A percentile compares a stretch with the other conserved stretches of the same genome.
Conservation (phyloP, 2,113 vertebrate genomes). For the Falco punctatus region DNA sequence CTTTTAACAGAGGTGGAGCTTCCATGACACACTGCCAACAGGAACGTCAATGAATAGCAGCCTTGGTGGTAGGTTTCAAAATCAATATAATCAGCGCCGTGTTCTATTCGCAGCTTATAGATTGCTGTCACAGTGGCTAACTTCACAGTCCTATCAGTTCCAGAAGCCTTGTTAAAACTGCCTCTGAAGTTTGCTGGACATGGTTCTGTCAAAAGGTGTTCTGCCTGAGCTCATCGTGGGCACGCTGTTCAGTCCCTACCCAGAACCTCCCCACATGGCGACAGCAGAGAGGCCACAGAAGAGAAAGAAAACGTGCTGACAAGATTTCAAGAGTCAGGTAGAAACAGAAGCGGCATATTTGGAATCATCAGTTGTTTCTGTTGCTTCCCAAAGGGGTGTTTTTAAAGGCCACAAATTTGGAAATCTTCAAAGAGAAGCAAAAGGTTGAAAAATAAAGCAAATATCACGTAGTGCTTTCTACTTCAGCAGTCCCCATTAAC, state of each 20-base stretch:
- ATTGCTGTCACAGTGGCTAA: slow-evolving; percentile 22
- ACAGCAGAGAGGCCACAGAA: background rate
- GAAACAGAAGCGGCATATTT: background rate
- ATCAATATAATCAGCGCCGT: background rate
- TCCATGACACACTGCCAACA: background rate
- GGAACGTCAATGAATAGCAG: slow-evolving; percentile 21
- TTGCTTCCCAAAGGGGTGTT: background rate
- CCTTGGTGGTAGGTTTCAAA: background rate
- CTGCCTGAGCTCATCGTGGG: background rate
- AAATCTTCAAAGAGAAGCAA: background rate
- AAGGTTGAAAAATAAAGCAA: background rate
- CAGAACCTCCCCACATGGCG: background rate
- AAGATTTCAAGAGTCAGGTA: background rate
- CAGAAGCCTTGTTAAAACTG: background rate
- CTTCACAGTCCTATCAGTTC: background rate
- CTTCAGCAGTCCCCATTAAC: background rate
- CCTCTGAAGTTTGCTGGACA: background rate
- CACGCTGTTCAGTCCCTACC: background rate
- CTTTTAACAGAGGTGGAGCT: background rate
- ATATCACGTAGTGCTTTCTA: background rate
- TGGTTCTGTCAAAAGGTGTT: background rate
- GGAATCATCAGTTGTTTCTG: background rate
- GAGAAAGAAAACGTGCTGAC: background rate
- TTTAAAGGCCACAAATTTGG: background rate
- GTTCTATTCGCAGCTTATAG: slow-evolving; percentile 26